Conservation (phyloP, 2,888 invertebrate species). For the Carabus problematicus region DNA sequence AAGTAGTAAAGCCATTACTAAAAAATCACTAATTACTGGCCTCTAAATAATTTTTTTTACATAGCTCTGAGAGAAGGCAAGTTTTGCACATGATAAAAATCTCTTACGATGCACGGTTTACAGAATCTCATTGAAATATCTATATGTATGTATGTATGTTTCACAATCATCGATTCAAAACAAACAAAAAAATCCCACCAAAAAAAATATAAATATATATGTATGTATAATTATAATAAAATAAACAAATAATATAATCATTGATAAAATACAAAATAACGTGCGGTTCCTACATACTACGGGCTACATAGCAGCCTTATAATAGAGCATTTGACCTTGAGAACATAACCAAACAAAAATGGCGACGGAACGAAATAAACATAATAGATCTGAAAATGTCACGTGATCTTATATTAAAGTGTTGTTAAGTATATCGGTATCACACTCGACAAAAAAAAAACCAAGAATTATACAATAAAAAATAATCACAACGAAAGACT, state of each 20-base stretch:
- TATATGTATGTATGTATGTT: neutral
- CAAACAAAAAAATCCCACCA: neutral
- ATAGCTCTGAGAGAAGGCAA: conserved; percentile 42
- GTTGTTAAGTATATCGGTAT: neutral
- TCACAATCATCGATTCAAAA: neutral
- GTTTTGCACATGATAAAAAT: conserved; percentile 31
- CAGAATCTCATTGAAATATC: neutral
- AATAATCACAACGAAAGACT: conserved; percentile 30
- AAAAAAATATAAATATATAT: conserved; percentile 7
- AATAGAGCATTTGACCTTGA: too few species aligned
- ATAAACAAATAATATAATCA: too few species aligned
- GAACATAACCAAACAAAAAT: too few species aligned
- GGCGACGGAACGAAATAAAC: too few species aligned
- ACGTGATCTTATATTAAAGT: too few species aligned
- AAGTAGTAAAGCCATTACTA: conserved; percentile 4
- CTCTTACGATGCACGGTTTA: neutral
- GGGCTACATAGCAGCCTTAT: too few species aligned
- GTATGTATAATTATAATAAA: too few species aligned
- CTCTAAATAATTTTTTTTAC: conserved; percentile 31
- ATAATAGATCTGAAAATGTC: too few species aligned
- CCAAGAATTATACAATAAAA: neutral
- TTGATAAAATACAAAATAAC: too few species aligned
- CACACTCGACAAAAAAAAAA: too few species aligned
- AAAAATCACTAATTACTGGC: conserved; percentile 21
- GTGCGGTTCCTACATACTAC: too few species aligned